A percentile compares a stretch with the other conserved stretches of the same genome.
These are phyloP conservation scores for Gallirallus australis DNA, from an alignment of 2,797 vertebrate species.

Conservation along the genomic window DNA sequence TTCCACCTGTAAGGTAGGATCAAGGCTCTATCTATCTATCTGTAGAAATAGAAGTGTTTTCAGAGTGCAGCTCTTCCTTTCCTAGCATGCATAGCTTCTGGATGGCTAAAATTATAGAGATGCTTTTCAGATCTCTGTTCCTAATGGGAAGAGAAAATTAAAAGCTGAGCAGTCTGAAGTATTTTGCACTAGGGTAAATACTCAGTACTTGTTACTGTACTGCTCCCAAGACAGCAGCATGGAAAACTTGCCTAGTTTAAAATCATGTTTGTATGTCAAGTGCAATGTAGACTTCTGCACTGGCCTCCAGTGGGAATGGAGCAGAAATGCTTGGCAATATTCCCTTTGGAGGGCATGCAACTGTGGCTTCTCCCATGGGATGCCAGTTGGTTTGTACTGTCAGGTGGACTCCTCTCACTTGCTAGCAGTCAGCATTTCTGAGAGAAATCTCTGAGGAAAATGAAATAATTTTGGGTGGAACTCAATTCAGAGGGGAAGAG, in stretches of 20 bases:
- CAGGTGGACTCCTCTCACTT: neutral
- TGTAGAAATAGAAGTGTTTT: neutral
- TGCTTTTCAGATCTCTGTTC: neutral
- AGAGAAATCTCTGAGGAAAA: neutral
- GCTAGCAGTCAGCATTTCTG: neutral
- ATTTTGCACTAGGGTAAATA: neutral
- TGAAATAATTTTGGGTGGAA: neutral
- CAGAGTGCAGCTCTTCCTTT: neutral
- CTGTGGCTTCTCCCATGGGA: neutral
- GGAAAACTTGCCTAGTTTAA: neutral
- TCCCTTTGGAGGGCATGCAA: accelerated
- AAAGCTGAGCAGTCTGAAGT: neutral
- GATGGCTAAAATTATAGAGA: neutral
- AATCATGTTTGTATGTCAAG: accelerated
- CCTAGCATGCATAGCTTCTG: neutral
- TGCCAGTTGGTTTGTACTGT: neutral
- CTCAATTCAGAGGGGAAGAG: neutral
- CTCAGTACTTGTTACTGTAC: neutral
- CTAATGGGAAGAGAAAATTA: neutral
- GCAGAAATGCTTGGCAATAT: neutral
- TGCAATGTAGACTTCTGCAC: neutral
- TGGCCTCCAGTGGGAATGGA: neutral
- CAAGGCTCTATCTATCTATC: neutral
- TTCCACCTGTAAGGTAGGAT: neutral
- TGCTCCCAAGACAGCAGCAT: neutral